Conservation (phyloP, 2,113 vertebrate species). For the Dermatemys mawii region DNA sequence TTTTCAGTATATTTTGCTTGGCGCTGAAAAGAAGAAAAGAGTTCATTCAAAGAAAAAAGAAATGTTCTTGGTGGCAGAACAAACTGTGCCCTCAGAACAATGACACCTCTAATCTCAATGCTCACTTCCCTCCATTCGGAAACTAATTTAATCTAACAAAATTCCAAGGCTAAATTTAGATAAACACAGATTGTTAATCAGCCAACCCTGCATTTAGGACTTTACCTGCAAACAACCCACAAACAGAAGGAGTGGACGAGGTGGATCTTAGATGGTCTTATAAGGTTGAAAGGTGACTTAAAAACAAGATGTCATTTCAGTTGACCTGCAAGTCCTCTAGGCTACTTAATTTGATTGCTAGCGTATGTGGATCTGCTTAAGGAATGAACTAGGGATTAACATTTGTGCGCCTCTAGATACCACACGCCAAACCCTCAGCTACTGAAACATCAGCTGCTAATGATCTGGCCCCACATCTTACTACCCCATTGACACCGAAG, state of each 20-base stretch:
- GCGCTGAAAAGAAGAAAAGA: constrained; percentile 82
- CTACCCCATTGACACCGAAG: not conserved
- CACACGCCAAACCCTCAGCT: not conserved
- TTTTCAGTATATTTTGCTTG: constrained; percentile 99
- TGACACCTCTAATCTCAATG: not conserved
- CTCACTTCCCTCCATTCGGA: not conserved
- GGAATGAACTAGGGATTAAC: not conserved
- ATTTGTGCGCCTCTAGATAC: not conserved
- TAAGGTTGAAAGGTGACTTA: not conserved
- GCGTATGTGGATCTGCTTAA: not conserved
- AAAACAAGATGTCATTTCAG: not conserved
- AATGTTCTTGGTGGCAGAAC: not conserved
- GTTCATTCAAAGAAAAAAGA: not conserved
- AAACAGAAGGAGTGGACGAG: not conserved
- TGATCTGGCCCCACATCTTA: not conserved
- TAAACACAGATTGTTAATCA: constrained; percentile 24
- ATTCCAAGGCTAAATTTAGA: constrained; percentile 44
- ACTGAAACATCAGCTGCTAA: not conserved
- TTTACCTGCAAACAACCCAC: not conserved
- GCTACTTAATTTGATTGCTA: fast-evolving
- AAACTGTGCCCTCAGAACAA: constrained; percentile 25
- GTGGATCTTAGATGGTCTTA: not conserved
- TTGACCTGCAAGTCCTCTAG: not conserved
- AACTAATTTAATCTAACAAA: constrained; percentile 45
- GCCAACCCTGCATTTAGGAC: not conserved